phyloP scores from a whole-genome alignment of 1,140 invertebrate species.

The Leptinotarsa defecta region DNA sequence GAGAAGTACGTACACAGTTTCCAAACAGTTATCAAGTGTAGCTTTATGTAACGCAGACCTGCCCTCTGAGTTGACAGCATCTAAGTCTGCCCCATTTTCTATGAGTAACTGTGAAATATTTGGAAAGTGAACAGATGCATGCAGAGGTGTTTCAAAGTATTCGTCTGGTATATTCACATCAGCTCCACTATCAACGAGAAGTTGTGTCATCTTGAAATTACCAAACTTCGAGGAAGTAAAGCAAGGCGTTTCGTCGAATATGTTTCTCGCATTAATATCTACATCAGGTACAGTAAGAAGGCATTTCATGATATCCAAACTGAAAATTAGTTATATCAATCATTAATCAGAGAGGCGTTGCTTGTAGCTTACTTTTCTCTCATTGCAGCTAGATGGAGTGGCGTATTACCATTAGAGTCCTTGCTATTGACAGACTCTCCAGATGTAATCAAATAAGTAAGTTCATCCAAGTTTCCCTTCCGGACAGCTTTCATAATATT shows the following conservation, averaged over 20 bases:
- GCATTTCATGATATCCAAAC: constrained; percentile 31
- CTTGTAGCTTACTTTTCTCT: constrained; percentile 32
- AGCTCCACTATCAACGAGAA: constrained; percentile 25
- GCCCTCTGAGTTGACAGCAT: constrained; percentile 34
- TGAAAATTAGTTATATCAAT: constrained; percentile 1
- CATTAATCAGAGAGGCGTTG: neutral
- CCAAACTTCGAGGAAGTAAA: constrained; percentile 24
- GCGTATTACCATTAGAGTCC: constrained; percentile 33
- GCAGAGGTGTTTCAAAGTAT: constrained; percentile 35
- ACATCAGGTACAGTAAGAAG: constrained; percentile 22
- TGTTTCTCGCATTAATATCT: constrained; percentile 29
- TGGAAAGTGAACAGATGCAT: constrained; percentile 28
- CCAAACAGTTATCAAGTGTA: constrained; percentile 22
- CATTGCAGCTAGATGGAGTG: constrained; percentile 30
- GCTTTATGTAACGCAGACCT: constrained; percentile 34
- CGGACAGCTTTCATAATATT: constrained; percentile 29
- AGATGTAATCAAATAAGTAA: constrained; percentile 19
- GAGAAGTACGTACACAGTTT: constrained; percentile 38
- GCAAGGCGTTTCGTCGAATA: constrained; percentile 32
- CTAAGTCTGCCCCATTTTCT: constrained; percentile 31
- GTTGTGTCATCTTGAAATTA: constrained; percentile 13
- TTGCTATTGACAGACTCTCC: constrained; percentile 35
- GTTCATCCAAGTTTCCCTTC: constrained; percentile 26
- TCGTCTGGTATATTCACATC: constrained; percentile 33
- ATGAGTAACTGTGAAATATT: constrained; percentile 33